A percentile compares a stretch with the other conserved stretches of the same genome.
These are phyloP conservation scores for Plutella xylostella DNA, from an alignment of 2,888 invertebrate genomes.

Conservation along the genomic window DNA sequence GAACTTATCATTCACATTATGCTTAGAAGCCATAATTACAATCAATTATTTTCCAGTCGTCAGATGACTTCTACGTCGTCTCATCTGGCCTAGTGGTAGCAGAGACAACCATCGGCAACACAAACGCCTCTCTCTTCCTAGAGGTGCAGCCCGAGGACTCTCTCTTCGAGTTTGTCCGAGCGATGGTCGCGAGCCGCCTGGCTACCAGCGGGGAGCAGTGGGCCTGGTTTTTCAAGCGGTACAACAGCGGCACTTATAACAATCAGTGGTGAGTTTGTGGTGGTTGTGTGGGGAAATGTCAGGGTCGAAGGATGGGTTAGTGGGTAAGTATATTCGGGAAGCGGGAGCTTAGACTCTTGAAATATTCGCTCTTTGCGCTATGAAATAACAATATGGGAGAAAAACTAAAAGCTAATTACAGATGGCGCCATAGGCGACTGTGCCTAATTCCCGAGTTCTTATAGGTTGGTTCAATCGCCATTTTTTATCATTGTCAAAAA, in stretches of 20 bases:
- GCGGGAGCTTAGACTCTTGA: too few relatives aligned
- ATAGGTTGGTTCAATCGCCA: too few relatives aligned
- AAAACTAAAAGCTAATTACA: too few relatives aligned
- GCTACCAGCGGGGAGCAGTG: slow-evolving; percentile 70
- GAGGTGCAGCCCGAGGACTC: slow-evolving; percentile 60
- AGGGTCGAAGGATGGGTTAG: too few relatives aligned
- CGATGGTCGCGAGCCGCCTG: slow-evolving; percentile 75
- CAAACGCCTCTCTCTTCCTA: slow-evolving; percentile 70
- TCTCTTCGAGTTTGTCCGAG: slow-evolving; percentile 72
- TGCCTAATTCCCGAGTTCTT: too few relatives aligned
- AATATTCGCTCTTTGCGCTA: too few relatives aligned
- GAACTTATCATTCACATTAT: too few relatives aligned
- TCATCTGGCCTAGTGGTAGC: slow-evolving; percentile 70
- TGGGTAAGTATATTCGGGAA: too few relatives aligned
- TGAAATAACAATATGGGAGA: too few relatives aligned
- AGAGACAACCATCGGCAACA: slow-evolving; percentile 79
- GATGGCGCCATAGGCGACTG: too few relatives aligned
- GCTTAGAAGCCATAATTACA: too few relatives aligned
- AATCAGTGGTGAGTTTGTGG: slow-evolving; percentile 77
- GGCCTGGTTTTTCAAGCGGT: slow-evolving; percentile 65
- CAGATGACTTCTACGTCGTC: slow-evolving; percentile 74
- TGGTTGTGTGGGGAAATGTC: background rate
- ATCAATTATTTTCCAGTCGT: slow-evolving; percentile 49
- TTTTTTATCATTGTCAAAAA: too few relatives aligned
- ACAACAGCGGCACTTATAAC: slow-evolving; percentile 82